phyloP scores from a whole-genome alignment of 2,888 invertebrate species.

The Pterobdella sp. region DNA sequence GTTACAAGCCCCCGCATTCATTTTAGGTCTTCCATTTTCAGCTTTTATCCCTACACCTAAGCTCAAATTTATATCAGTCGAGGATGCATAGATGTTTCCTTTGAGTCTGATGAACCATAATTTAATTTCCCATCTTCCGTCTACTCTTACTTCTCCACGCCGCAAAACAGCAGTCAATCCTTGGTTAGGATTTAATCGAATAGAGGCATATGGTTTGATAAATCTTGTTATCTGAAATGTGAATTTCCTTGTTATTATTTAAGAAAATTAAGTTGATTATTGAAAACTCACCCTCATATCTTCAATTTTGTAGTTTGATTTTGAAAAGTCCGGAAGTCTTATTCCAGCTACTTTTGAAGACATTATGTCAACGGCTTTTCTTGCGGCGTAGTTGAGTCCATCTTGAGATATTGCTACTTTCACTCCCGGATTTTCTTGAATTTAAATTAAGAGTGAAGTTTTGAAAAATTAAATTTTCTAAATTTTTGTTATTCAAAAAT shows the following conservation, averaged over 20 bases:
- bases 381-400: neutral
- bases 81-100: neutral
- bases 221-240: neutral
- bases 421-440: neutral
- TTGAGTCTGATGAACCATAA: neutral
- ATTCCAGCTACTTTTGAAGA: neutral
- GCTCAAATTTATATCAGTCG: neutral
- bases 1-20: neutral
- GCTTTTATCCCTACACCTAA: neutral
- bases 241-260: neutral
- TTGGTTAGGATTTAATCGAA: neutral
- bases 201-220: neutral
- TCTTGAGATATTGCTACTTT: neutral
- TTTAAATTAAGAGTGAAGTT: neutral
- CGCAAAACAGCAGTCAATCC: neutral
- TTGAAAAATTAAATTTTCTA: too few relatives aligned
- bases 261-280: neutral
- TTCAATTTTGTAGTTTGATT: neutral
- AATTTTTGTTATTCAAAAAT: too few relatives aligned
- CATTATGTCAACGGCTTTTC: neutral
- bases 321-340: neutral
- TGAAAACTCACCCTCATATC: conserved; percentile 4
- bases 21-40: neutral
- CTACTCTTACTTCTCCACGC: neutral
- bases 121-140: neutral